Base-by-base conservation (phyloP, 2,888 invertebrate species). In the Amitus sp. region DNA sequence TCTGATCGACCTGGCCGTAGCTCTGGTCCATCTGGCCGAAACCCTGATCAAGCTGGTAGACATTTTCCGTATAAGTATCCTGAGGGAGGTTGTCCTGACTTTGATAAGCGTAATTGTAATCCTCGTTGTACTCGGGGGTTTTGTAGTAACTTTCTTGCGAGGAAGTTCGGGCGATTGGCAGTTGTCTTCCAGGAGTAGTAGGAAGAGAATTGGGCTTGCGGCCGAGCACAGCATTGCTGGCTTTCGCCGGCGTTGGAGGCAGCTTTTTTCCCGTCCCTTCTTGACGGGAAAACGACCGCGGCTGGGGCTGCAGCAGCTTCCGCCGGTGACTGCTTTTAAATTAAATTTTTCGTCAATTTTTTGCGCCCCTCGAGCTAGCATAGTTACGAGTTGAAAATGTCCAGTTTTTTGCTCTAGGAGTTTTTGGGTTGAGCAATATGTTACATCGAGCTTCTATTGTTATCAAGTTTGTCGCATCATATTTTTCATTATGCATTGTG, bases 21-120 rank as follows among this genome's bases (percentile, higher is more conserved):
- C 68, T 66, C 47, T 65, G 65, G 56, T 67, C 69, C 55, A 66
- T 52, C 61, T 72, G 68, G 53, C 67, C 64, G 23, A 58, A 67
- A 28, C 60, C 68, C 43, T 66, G 64, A 18, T 72, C 68, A 17
- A 65, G 56, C 7, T 37, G 37, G 61, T 72, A 71, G 55, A 60
- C 56, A 13, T 67, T 68, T 30, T 68, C 70, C 7, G 54, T 54
- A 58, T 68, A 72, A 49, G 67, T 62, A 54, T 76, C 78, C 58
- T 79, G 78, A 51, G 85, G 84, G 68, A 88, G 80, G 80, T 88
- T 89, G 80, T 89, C 89, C 72, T 86, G 87, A 82, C 89, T 89
- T 72, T 86, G 86, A 83, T 90, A 90, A 80, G 89, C 88, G 80
- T 88, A 88, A 80, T 89, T 90, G 77, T 89, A 89, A 81, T 90